Evolutionary conservation across 1,140 invertebrate species (phyloP).

Genomic region (Zeugodacus cucurbitae): DNA sequence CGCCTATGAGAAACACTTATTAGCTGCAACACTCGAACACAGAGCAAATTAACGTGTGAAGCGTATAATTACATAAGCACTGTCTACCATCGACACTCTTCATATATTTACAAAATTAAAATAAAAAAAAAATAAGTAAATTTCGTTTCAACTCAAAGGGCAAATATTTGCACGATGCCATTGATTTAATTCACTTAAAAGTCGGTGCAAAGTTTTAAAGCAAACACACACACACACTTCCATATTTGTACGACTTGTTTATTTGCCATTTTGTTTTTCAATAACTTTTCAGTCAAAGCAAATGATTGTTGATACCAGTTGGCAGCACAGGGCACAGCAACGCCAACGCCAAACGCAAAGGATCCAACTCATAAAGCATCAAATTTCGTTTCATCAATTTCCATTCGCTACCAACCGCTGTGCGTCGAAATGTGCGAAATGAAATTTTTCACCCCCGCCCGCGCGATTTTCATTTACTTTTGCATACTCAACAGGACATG

Average conservation of each 20-base stretch:
- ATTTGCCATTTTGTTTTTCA: neutral
- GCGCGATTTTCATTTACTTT: neutral
- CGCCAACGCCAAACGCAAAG: neutral
- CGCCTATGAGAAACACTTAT: too few relatives aligned
- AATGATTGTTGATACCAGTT: slow-evolving; percentile 10
- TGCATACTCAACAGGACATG: neutral
- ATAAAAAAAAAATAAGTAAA: neutral
- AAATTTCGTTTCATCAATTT: slow-evolving; percentile 34
- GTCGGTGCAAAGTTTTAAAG: slow-evolving; percentile 23
- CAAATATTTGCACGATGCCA: neutral
- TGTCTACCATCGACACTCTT: too few relatives aligned
- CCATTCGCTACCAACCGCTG: neutral
- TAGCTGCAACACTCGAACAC: too few relatives aligned
- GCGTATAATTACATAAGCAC: too few relatives aligned
- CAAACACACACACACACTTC: neutral
- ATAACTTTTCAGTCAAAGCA: slow-evolving; percentile 39
- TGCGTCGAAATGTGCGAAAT: neutral
- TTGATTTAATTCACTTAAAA: slow-evolving; percentile 38
- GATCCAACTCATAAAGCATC: neutral
- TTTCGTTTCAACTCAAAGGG: neutral
- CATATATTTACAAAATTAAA: too few relatives aligned
- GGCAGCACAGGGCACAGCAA: neutral
- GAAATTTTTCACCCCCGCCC: neutral
- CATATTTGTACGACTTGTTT: neutral
- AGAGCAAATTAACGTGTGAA: too few relatives aligned